These are phyloP conservation scores for Crotophaga sulcirostris DNA, from an alignment of 2,113 vertebrate species.

Conservation along the genomic window DNA sequence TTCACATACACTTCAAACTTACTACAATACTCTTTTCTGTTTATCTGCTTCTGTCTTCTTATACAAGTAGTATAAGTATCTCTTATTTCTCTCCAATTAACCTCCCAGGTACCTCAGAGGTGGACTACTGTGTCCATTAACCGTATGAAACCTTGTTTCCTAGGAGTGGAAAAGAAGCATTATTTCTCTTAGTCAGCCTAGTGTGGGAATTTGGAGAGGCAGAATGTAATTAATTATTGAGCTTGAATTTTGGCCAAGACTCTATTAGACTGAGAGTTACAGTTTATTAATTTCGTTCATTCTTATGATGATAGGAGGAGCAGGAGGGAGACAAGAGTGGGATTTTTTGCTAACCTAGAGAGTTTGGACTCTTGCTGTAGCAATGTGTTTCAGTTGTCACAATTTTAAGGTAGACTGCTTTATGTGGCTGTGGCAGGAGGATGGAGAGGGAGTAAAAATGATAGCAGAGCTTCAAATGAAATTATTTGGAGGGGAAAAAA, in stretches of 20 bases:
- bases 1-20: background rate
- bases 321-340: background rate
- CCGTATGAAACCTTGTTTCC: background rate
- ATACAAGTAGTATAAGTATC: background rate
- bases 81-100: conserved; percentile 1
- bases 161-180: background rate
- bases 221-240: conserved; percentile 49
- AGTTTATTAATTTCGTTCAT: conserved; percentile 37
- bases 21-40: background rate
- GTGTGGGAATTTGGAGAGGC: conserved; percentile 37
- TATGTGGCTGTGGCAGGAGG: conserved; percentile 1
- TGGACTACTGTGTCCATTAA: conserved; percentile 5
- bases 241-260: conserved; percentile 40
- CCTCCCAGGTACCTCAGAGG: background rate
- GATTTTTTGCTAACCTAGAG: background rate
- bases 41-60: background rate
- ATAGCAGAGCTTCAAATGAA: background rate
- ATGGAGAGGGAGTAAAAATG: background rate
- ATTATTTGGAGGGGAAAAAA: conserved; percentile 43
- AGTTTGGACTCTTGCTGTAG: conserved; percentile 1
- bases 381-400: background rate
- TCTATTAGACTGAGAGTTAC: background rate
- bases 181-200: conserved; percentile 15
- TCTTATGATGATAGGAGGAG: conserved; percentile 17
- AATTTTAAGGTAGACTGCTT: background rate